Base-by-base conservation (phyloP, 2,888 invertebrate genomes). In the Bruchidius siliquastri region DNA sequence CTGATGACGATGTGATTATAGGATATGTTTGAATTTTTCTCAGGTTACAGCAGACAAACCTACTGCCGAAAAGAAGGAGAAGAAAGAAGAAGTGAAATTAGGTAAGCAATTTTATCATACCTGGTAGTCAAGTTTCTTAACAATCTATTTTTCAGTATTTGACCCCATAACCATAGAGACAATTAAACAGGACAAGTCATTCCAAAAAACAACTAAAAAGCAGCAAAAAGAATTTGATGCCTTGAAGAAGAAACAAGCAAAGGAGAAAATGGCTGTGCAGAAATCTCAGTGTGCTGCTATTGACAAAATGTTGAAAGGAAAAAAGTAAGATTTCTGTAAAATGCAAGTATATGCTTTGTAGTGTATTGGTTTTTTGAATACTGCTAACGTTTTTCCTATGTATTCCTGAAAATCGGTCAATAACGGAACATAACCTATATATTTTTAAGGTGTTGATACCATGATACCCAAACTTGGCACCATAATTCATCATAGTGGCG, bases 151-250 rank as follows among this genome's bases (percentile, higher is more conserved):
- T 77, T 68, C 95, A 76, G 94, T 95, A 66, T 96, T 97, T 85
- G 97, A 97, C 80, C 93, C 96, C 0, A 95, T 98, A 77, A 97
- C 96, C 0, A 91, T 96, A 69, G 97, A 97, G 79, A 92, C 93
- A 1, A 89, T 98, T 71, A 91, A 94, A 21, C 92, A 92, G 81
- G 97, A 98, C 86, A 98, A 98, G 85, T 93, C 93, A 22, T 98
- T 95, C 87, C 90, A 93, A 80, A 99, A 99, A 88, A 92, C 96
- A 66, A 92, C 95, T 70, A 94, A 97, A 82, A 99, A 98, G 85
- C 98, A 99, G 84, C 95, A 96, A 86, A 99, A 99, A 84, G 99
- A 99, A 82, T 85, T 96, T 76, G 99, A 99, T 74, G 90, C 95
- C 4, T 88, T 98, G 87, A 93, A 93, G 84, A 98, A 98, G 85